These are phyloP conservation scores for Hyppa rectilinea DNA, from an alignment of 2,888 invertebrate species.

Conservation along the genomic window DNA sequence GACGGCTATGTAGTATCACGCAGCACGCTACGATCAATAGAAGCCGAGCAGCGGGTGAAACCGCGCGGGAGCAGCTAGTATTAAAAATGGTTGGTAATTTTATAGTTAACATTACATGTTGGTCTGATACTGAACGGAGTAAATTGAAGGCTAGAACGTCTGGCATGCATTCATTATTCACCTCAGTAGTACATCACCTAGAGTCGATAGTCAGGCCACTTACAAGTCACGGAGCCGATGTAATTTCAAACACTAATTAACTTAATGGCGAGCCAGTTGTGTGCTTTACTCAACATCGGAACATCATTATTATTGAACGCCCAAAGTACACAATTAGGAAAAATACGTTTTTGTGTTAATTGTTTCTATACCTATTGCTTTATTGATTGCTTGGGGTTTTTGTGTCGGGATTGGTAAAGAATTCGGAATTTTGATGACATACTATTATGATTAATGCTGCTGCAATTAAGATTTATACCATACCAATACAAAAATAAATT, in stretches of 20 bases:
- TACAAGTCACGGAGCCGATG: constrained; percentile 47
- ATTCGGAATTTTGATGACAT: not conserved
- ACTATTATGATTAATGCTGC: not conserved
- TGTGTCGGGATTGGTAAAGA: not conserved
- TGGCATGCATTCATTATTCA: constrained; percentile 42
- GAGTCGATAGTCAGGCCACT: constrained; percentile 66
- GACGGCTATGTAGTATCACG: too few relatives aligned
- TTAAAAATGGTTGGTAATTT: too few relatives aligned
- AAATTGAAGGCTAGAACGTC: constrained; percentile 9
- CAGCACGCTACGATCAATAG: too few relatives aligned
- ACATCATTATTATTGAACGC: constrained; percentile 22
- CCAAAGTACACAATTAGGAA: constrained; percentile 32
- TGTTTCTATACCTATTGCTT: constrained; percentile 1
- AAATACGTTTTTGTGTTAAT: constrained; percentile 21
- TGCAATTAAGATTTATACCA: not conserved
- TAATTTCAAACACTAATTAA: constrained; percentile 56
- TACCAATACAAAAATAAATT: not conserved
- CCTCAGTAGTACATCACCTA: constrained; percentile 57
- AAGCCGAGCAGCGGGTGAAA: too few relatives aligned
- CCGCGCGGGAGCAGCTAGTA: too few relatives aligned
- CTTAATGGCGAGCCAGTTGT: constrained; percentile 49
- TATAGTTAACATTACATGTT: too few relatives aligned
- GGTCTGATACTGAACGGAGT: constrained; percentile 22
- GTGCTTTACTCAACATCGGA: constrained; percentile 17
- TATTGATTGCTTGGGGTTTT: not conserved